These are phyloP conservation scores for Caradrina kadenii DNA, from an alignment of 2,888 invertebrate genomes.

Conservation along the genomic window DNA sequence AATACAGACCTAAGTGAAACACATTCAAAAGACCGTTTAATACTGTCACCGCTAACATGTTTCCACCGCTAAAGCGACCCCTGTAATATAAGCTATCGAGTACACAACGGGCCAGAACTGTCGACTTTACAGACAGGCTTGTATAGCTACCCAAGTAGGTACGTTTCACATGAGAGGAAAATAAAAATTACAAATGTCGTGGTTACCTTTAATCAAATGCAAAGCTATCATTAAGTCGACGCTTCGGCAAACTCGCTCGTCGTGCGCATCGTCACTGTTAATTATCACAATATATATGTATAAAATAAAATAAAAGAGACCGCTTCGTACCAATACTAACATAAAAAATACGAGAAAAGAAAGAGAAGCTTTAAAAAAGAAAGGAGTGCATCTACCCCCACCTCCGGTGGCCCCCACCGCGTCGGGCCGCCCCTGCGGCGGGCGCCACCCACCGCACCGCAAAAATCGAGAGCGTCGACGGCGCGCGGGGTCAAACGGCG, in stretches of 20 bases:
- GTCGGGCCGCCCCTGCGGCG: conserved; percentile 88
- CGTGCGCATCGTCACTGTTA: conserved; percentile 89
- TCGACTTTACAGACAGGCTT: conserved; percentile 65
- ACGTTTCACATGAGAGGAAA: conserved; percentile 72
- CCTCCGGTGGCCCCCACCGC: conserved; percentile 85
- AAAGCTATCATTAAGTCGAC: conserved; percentile 88
- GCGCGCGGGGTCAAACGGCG: conserved; percentile 90
- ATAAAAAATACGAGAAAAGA: conserved; percentile 90
- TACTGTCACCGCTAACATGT: conserved; percentile 78
- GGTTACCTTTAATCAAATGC: conserved; percentile 89
- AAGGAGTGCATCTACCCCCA: conserved; percentile 90
- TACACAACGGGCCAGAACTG: conserved; percentile 73
- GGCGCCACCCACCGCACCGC: conserved; percentile 92
- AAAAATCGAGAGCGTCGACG: conserved; percentile 92
- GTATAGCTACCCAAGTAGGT: conserved; percentile 65
- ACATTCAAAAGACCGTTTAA: conserved; percentile 79
- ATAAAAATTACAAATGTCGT: conserved; percentile 84
- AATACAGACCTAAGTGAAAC: conserved; percentile 61
- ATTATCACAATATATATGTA: conserved; percentile 89
- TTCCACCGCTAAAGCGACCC: conserved; percentile 75
- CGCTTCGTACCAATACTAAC: conserved; percentile 88
- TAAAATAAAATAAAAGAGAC: conserved; percentile 89
- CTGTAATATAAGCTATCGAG: conserved; percentile 74
- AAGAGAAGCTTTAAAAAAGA: conserved; percentile 90
- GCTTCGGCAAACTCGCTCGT: conserved; percentile 85